phyloP scores from a whole-genome alignment of 2,113 vertebrate genomes.

The Megaceryle maxima region DNA sequence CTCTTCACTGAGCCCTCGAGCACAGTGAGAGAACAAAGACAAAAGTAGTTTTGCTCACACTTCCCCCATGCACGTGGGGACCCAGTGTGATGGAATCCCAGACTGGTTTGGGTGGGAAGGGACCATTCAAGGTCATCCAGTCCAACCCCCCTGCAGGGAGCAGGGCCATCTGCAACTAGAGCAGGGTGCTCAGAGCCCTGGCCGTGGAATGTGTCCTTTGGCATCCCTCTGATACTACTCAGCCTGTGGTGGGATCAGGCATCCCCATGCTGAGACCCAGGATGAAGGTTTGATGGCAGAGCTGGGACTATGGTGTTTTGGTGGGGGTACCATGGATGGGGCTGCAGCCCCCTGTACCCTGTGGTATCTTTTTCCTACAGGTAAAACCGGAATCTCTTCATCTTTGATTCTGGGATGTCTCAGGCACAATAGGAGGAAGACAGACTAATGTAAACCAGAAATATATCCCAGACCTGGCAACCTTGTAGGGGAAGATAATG shows the following conservation, averaged over 20 bases:
- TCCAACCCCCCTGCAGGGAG: too few species aligned
- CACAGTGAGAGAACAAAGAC: too few species aligned
- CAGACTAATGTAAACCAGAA: neutral
- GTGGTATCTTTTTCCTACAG: fast-evolving
- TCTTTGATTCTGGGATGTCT: neutral
- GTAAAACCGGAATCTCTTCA: neutral
- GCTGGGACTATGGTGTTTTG: neutral
- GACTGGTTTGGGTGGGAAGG: too few species aligned
- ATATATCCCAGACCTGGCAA: neutral
- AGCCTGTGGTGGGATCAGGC: too few species aligned
- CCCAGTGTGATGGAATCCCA: too few species aligned
- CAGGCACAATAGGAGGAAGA: neutral
- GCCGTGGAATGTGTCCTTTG: too few species aligned
- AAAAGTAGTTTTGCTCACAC: too few species aligned
- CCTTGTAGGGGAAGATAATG: neutral
- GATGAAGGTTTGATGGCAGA: neutral
- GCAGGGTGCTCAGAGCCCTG: too few species aligned
- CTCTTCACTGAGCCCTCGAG: too few species aligned
- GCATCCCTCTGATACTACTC: too few species aligned
- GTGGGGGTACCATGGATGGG: fast-evolving
- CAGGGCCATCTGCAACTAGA: too few species aligned
- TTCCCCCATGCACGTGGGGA: neutral
- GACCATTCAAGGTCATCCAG: too few species aligned
- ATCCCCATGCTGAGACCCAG: neutral
- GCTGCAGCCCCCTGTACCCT: neutral